These are phyloP conservation scores for Cheilosia vernalis DNA, from an alignment of 2,888 invertebrate species.

Conservation along the genomic window DNA sequence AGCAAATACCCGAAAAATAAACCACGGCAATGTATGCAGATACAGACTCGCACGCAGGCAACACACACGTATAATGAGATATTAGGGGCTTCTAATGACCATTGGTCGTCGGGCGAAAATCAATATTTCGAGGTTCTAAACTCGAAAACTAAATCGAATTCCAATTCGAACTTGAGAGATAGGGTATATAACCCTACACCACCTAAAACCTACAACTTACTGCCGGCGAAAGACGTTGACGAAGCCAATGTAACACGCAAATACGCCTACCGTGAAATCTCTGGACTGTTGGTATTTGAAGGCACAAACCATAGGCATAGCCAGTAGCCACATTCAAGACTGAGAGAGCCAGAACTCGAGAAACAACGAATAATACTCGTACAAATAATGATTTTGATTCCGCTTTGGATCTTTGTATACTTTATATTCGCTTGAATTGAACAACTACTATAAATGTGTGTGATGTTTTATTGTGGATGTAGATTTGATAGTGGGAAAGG, in stretches of 20 bases:
- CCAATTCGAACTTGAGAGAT: too few relatives aligned
- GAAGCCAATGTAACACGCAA: not conserved
- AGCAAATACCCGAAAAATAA: slow-evolving; percentile 33
- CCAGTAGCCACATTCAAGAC: not conserved
- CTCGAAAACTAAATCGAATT: too few relatives aligned
- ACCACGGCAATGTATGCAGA: not conserved
- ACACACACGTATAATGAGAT: too few relatives aligned
- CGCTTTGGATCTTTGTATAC: not conserved
- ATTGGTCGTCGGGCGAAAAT: not conserved
- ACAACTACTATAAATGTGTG: not conserved
- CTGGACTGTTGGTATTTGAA: slow-evolving; percentile 1
- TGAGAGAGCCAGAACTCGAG: not conserved
- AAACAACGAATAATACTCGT: too few relatives aligned
- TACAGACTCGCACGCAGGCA: too few relatives aligned
- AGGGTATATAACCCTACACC: too few relatives aligned
- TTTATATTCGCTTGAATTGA: not conserved
- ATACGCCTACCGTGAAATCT: not conserved
- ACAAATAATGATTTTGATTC: not conserved
- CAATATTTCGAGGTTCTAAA: too few relatives aligned
- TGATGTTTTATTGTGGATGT: not conserved
- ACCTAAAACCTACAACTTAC: too few relatives aligned
- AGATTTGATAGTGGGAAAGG: not conserved
- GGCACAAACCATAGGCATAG: not conserved
- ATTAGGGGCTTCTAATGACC: too few relatives aligned
- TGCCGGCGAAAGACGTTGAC: too few relatives aligned